Percentiles rank a stretch among this genome's conserved stretches.
Conservation (phyloP, 1,140 invertebrate species). For the Oreohelix idahoensis region DNA sequence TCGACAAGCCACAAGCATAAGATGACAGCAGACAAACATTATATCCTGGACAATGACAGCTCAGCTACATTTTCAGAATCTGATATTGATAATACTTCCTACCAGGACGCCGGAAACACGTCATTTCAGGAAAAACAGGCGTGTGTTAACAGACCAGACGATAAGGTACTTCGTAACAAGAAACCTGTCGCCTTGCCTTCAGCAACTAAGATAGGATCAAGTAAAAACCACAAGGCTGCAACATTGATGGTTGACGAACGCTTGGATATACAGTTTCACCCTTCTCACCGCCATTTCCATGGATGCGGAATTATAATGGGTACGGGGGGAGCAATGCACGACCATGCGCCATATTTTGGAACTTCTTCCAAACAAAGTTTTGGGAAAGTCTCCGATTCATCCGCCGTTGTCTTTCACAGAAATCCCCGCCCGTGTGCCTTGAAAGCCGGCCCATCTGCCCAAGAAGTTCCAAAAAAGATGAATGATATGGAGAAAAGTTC, state of each 20-base stretch:
- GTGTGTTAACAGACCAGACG: background rate
- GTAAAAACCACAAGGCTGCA: background rate
- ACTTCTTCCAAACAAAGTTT: background rate
- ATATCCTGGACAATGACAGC: background rate
- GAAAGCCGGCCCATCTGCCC: background rate
- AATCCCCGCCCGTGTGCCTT: background rate
- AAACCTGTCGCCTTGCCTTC: no score
- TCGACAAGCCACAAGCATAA: background rate
- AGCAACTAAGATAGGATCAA: background rate
- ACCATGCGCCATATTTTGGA: background rate
- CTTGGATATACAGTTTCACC: conserved; percentile 6
- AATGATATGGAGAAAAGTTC: conserved; percentile 17
- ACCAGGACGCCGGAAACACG: background rate
- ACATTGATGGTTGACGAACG: conserved; percentile 25
- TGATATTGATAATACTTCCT: background rate
- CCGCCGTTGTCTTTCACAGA: background rate
- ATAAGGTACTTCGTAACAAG: no score
- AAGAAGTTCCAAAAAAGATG: background rate
- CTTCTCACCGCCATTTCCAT: background rate
- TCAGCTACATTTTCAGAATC: background rate
- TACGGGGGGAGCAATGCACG: background rate
- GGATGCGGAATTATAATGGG: conserved; percentile 19
- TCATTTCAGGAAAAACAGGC: background rate
- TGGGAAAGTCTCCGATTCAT: background rate
- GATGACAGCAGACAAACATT: background rate